Evolutionary conservation across 1,140 invertebrate species (phyloP), one percentile per base, ranked within the genome.

Genomic region (Nylanderia fulva): DNA sequence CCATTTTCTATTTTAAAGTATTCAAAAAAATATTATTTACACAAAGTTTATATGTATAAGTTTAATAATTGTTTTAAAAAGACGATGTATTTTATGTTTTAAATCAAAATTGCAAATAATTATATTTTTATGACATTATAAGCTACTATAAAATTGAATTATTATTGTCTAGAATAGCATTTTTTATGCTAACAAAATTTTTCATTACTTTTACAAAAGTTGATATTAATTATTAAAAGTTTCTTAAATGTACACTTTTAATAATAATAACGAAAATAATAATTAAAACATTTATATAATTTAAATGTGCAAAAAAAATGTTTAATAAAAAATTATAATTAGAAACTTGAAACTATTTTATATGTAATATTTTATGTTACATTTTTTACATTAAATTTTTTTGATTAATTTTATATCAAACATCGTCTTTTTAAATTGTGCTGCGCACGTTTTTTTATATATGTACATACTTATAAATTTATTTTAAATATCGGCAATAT

Each of bases 1-100:
- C 69, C 48, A 85, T 77, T 66, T n/a, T 85, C 6, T 64, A 21
- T 56, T 76, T 13, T 66, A 64, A 48, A 84, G 0, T 76, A 36
- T 48, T 48, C 42, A 33, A 29, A n/a, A 33, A 29, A n/a, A 76
- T n/a, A 61, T 82, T 75, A 18, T 83, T 18, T 48, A 45, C 7
- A 24, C 33, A 56, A 54, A 5, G 8, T 15, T 3, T 66, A 21
- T 45, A 45, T 15, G 3, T 64, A 48, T 63, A 5, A 77, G 24
- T 77, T 72, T 82, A 29, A 42, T 75, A 11, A 63, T 11, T 9
- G 13, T 72, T 48, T 18, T 48, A 15, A 48, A 21, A 64, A 45
- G 13, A 52, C n/a, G 52, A 58, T 42, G 1, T 18, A 54, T 58
- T 29, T 74, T 61, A n/a, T 24, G 8, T 83, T 52, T 60, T 60